Base-by-base conservation (phyloP, 92 coral and sea anemone genomes). In the Palythoa grandiflora region DNA sequence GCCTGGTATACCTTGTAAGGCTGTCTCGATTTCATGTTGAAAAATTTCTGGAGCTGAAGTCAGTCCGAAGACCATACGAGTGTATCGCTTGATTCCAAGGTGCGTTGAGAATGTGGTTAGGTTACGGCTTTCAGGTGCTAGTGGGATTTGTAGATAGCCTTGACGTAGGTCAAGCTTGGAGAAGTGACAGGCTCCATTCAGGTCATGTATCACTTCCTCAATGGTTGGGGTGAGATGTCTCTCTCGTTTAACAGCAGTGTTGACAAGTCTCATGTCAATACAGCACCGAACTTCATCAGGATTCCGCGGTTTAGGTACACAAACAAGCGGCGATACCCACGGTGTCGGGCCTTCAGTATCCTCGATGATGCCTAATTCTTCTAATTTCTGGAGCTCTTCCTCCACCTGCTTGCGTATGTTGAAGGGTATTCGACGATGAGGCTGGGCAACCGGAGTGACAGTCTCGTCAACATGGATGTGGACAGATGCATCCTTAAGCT, bases 291-390 rank as follows among this genome's bases (percentile, higher is more conserved):
- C 84, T 53, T 73, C 89, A 66, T 93, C 87, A 5, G 91, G 87
- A 55, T 89, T 87, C 38, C 52, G 38, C 3, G 85, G 88, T 80
- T 94, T 94, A 8, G 89, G 90, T 21, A 86, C 90, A 16, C 86
- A 57, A 40, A 92, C 95, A 12, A 94, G 60, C 17, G 95, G 96
- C 16, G 90, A 87, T 20, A 88, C 89, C 95, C 94, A 92, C 40
- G 89, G 89, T 40, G 96, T 93, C 2, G 93, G 92, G 47, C 89
- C 91, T 44, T 68, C 92, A 19, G 84, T 79, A 14, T 85, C 91
- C 9, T 77, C 97, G 1, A 92, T 94, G 15, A 92, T 89, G 60
- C 83, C 93, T 63, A 54, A 88, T 37, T 90, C 77, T 68, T 88
- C 83, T 5, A 90, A 75, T 15, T 86, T 86, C 17, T 86, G 66